Evolutionary conservation across 2,797 vertebrate species (phyloP).

Genomic region (Potorous gilbertii): DNA sequence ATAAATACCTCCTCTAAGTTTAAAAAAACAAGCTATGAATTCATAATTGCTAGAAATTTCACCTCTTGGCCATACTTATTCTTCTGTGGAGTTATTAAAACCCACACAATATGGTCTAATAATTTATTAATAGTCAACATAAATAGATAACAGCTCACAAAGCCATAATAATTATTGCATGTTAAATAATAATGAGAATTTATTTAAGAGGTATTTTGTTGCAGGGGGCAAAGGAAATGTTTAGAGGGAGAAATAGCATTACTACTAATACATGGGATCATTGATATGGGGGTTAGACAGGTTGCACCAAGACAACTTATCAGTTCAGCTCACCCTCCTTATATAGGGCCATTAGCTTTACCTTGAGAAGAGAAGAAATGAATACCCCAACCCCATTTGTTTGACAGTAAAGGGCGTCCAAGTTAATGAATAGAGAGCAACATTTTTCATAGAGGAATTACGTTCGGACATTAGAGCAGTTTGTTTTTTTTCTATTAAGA

Average conservation of each 20-base stretch:
- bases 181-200: conserved; percentile 60
- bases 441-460: neutral
- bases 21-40: conserved; percentile 47
- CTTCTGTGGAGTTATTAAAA: conserved; percentile 79
- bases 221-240: neutral
- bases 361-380: neutral
- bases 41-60: conserved; percentile 76
- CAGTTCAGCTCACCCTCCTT: neutral
- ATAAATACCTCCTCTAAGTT: conserved; percentile 20
- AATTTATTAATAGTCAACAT: conserved; percentile 80
- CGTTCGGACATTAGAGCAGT: neutral
- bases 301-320: neutral
- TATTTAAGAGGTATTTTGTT: conserved; percentile 52
- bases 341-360: neutral
- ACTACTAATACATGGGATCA: neutral
- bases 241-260: neutral
- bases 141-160: conserved; percentile 76
- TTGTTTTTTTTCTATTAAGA: neutral
- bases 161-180: conserved; percentile 53
- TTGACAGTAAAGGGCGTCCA: neutral
- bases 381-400: neutral
- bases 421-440: conserved; percentile 32
- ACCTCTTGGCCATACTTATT: conserved; percentile 72
- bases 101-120: conserved; percentile 76
- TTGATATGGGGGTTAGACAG: neutral